Conservation (phyloP, 2,888 invertebrate genomes). For the Resseliella maxima region DNA sequence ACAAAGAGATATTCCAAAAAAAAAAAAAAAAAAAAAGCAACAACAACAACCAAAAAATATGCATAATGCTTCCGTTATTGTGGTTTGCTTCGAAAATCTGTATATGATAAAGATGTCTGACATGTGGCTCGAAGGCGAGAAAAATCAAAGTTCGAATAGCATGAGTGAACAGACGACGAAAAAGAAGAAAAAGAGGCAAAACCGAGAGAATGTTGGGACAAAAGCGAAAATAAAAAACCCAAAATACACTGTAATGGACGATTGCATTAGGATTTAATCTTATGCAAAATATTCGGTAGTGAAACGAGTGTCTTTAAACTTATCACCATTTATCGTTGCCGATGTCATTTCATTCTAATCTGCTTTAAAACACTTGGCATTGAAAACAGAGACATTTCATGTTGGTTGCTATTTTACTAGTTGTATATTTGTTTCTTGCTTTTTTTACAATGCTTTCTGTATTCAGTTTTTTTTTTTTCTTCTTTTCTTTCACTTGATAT, state of each 20-base stretch:
- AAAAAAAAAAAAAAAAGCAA: no score
- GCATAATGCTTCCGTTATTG: conserved; percentile 53
- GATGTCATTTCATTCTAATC: conserved; percentile 48
- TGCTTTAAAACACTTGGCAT: conserved; percentile 51
- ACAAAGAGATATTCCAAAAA: no score
- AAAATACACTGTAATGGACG: conserved; percentile 19
- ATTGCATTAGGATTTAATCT: conserved; percentile 48
- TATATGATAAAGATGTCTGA: conserved; percentile 51
- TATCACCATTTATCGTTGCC: conserved; percentile 53
- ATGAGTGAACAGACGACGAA: neutral
- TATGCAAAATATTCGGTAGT: conserved; percentile 41
- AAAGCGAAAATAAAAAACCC: neutral
- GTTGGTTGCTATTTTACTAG: neutral
- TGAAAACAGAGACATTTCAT: conserved; percentile 5
- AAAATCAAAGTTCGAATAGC: neutral
- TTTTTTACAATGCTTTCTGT: neutral
- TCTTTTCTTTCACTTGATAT: neutral
- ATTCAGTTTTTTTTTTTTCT: neutral
- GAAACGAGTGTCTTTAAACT: conserved; percentile 29
- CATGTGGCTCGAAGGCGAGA: conserved; percentile 11
- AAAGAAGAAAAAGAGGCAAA: neutral
- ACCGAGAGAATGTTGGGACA: neutral
- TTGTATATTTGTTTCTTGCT: neutral
- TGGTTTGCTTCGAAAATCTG: conserved; percentile 31
- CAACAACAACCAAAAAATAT: conserved; percentile 35